Conservation (phyloP, 1,140 invertebrate species). For the Araneus ventricosus region DNA sequence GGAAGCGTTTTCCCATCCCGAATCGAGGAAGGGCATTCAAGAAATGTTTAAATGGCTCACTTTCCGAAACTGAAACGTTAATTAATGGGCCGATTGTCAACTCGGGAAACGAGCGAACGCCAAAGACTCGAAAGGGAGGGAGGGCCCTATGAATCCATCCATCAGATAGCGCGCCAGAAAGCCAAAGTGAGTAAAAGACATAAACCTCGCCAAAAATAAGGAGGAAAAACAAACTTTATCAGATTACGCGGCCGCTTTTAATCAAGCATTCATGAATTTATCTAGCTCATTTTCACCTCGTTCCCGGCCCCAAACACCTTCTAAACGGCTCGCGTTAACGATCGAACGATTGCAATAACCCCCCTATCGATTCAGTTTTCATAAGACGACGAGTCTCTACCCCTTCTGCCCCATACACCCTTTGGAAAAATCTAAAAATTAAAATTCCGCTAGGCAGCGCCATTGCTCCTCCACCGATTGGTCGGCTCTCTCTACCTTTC, state of each 20-base stretch:
- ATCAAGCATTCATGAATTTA: conserved; percentile 75
- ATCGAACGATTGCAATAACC: conserved; percentile 75
- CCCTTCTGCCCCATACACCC: conserved; percentile 18
- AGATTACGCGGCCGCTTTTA: conserved; percentile 73
- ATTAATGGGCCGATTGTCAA: conserved; percentile 58
- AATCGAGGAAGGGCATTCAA: conserved; percentile 17
- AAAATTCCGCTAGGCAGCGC: conserved; percentile 60
- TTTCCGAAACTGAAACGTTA: conserved; percentile 37
- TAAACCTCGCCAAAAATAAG: conserved; percentile 44
- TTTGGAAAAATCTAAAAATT: conserved; percentile 73
- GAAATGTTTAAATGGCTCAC: conserved; percentile 38
- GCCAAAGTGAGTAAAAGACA: conserved; percentile 38
- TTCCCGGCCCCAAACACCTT: conserved; percentile 42
- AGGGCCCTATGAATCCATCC: background rate
- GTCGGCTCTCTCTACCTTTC: conserved; percentile 56
- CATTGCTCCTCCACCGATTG: conserved; percentile 1
- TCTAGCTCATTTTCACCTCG: conserved; percentile 73
- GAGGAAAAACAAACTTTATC: conserved; percentile 70
- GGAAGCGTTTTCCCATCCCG: conserved; percentile 16
- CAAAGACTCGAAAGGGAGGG: background rate
- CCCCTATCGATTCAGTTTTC: conserved; percentile 74
- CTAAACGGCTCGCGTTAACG: conserved; percentile 67
- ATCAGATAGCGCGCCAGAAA: conserved; percentile 35
- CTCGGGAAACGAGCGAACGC: background rate
- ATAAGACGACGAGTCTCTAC: conserved; percentile 59